phyloP scores from a whole-genome alignment of 2,797 vertebrate species.

The Lithobates sylvaticus region DNA sequence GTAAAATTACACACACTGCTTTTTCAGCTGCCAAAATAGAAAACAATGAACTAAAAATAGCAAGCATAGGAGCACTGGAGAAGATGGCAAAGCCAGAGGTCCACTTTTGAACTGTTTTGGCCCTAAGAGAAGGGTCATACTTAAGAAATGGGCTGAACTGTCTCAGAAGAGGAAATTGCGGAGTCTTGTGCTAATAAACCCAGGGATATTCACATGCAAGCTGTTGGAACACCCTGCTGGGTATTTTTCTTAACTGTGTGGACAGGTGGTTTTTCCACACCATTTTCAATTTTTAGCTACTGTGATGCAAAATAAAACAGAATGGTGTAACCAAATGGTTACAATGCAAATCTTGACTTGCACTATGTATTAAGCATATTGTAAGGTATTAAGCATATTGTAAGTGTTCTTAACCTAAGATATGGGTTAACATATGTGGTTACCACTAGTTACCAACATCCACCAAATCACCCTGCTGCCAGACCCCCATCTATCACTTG shows the following conservation, averaged over 20 bases:
- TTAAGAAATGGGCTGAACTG: constrained; percentile 44
- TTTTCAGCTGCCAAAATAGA: constrained; percentile 81
- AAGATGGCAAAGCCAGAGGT: constrained; percentile 58
- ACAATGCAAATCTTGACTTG: background rate
- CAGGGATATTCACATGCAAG: constrained; percentile 45
- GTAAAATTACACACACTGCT: constrained; percentile 80
- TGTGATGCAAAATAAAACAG: constrained; percentile 29
- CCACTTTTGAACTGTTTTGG: constrained; percentile 33
- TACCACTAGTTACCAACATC: too few species aligned
- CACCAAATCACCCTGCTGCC: too few species aligned
- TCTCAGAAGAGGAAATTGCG: constrained; percentile 55
- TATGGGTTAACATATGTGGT: background rate
- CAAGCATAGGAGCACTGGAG: constrained; percentile 65
- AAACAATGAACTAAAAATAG: constrained; percentile 85
- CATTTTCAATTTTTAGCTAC: constrained; percentile 24
- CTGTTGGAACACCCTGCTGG: constrained; percentile 54
- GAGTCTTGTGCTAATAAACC: constrained; percentile 58
- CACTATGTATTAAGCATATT: background rate
- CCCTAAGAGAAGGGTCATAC: constrained; percentile 46
- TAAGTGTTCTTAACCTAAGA: background rate
- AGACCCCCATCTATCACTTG: too few species aligned
- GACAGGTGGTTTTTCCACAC: constrained; percentile 55
- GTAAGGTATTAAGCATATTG: background rate
- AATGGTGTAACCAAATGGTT: constrained; percentile 31
- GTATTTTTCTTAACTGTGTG: constrained; percentile 59